Percentiles rank a stretch among this genome's conserved stretches.
phyloP scores from a whole-genome alignment of 2,888 invertebrate species.

The Heliothis peltigera region DNA sequence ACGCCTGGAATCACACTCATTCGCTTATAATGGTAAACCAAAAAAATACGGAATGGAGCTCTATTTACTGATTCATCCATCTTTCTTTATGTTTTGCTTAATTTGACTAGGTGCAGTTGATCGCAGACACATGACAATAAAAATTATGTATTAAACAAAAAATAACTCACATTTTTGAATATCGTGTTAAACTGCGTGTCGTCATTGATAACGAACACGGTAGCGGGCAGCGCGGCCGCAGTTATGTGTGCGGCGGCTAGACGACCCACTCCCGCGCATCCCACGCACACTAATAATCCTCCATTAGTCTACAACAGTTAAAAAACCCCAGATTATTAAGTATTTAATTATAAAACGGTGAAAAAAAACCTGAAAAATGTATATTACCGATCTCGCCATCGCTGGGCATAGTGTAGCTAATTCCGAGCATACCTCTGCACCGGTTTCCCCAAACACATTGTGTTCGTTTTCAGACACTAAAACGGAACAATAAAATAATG shows the following conservation, averaged over 20 bases:
- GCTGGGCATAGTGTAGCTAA: constrained; percentile 76
- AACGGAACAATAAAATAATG: constrained; percentile 20
- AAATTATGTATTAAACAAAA: neutral
- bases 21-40: too few species aligned
- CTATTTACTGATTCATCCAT: too few species aligned
- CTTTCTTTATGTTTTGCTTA: too few species aligned
- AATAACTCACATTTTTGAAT: constrained; percentile 92
- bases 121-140: too few species aligned
- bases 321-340: neutral
- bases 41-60: too few species aligned
- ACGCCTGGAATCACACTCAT: constrained; percentile 62
- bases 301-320: constrained; percentile 71
- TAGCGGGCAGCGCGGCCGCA: constrained; percentile 93
- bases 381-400: constrained; percentile 76
- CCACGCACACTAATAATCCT: constrained; percentile 93
- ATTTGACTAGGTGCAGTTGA: too few species aligned
- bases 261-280: constrained; percentile 94
- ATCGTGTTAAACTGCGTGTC: constrained; percentile 92
- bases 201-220: constrained; percentile 80
- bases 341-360: too few species aligned
- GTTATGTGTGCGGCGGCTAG: constrained; percentile 94
- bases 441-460: constrained; percentile 78
- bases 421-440: constrained; percentile 80
- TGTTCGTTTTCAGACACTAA: constrained; percentile 82
- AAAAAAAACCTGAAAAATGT: neutral